Evolutionary conservation across 2,797 vertebrate genomes (phyloP), one percentile per base, ranked within the genome.

Genomic region (Serranus cabrilla): DNA sequence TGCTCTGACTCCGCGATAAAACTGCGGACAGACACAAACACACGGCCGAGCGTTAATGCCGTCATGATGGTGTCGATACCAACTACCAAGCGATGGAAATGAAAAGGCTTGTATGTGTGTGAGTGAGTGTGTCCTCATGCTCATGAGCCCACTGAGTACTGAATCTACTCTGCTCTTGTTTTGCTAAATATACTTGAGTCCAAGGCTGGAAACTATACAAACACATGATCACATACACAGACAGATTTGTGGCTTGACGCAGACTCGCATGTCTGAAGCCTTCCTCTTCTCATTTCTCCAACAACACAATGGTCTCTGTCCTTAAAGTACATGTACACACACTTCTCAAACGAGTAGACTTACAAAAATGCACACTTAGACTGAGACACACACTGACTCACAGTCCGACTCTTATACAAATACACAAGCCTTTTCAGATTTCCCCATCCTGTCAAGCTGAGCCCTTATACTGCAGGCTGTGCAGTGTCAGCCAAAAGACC

Each of bases 1-100:
- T 93, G 92, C 40, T 98, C 98, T 0, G 96, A 95, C 31, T 99
- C 97, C 0, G 97, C 96, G 0, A 91, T 89, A 81, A 99, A 99
- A 89, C 98, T 99, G 82, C 76, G 71, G 10, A 90, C 56, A 55
- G 46, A 85, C 11, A 85, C 45, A 63, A 79, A 78, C 42, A 73
- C 42, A 16, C 58, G 61, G 23, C 57, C 5, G 3, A 78, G 46
- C 17, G 71, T 87, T 55, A 83, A 16, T 8, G 52, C 45, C 1
- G 75, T 84, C 84, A 90, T 88, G 49, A 60, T 17, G n/a, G 51
- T 31, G 67, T 58, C 17, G 17, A 40, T 37, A 17, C 18, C 39
- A 55, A 31, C 69, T 25, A 10, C 13, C 14, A 61, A 75, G 27
- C 40, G 13, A 51, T 13, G 40, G 21, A 40, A 51, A 63, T 27